Base-by-base conservation (phyloP, 2,113 vertebrate genomes). In the Cryptotis parvus region DNA sequence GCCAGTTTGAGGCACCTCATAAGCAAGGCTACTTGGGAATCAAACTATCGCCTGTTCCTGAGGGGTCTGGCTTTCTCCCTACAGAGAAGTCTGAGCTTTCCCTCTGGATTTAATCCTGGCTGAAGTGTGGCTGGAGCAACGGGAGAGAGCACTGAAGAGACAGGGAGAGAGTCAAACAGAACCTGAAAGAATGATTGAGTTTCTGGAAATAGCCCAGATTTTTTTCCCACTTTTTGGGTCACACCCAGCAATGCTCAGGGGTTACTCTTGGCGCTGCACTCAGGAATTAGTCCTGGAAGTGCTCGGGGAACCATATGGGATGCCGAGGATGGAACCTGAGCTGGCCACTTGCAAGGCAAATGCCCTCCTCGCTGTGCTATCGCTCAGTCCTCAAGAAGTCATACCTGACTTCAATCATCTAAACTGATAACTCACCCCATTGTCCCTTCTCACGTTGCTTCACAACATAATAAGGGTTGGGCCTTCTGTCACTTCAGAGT, bases 401-500 rank as follows among this genome's bases (percentile, higher is more conserved):
- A 81, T 0, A 0, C 33, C 63, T 79, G 41, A 72, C 41, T 93
- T 90, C 55, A 91, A 24, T 85, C 29, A 84, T 74, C 80, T 41
- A 39, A 91, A 39, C 0, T 73, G 75, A 94, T 91, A 35, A 49
- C 26, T 3, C 14, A 43, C 11, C 49, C 39, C 27, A 58, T 61
- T 9, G 14, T 37, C 33, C 45, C 27, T 49, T 78, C 41, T 74
- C 16, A 20, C 24, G 22, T 80, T 63, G 27, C 39, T 63, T 73
- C 75, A 81, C 3, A 89, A 63, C 31, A 49, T n/a, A n/a, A 63
- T 90, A 79, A 31, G 37, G 35, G 33, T 33, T 87, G 43, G 31
- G 20, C 85, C 78, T 77, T 91, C 68, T 58, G 75, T 83, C 58
- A 73, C 35, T 86, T 76, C 24, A 79, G 45, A 89, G 66, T 49